phyloP scores from a whole-genome alignment of 2,888 invertebrate species.

The Alloscopus bannaensis region DNA sequence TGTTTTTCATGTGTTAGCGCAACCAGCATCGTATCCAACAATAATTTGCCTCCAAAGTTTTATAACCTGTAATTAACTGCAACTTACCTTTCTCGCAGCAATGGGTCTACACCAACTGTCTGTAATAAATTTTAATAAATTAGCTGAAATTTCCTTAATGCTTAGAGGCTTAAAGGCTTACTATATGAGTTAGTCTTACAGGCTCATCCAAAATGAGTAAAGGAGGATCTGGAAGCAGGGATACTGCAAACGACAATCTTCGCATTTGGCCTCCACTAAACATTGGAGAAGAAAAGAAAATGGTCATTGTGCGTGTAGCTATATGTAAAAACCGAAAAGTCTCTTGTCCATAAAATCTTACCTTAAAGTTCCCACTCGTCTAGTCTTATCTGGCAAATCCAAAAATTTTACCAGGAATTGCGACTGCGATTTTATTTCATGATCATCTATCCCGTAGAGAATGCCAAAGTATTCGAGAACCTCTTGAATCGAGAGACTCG shows the following conservation, averaged over 20 bases:
- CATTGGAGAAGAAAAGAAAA: background rate
- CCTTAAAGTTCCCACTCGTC: conserved; percentile 20
- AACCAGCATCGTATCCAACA: too few species aligned
- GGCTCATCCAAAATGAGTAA: conserved; percentile 91
- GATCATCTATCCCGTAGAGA: conserved; percentile 92
- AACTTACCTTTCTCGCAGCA: conserved; percentile 19
- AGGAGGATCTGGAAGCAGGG: conserved; percentile 76
- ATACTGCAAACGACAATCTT: conserved; percentile 76
- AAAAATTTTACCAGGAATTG: conserved; percentile 93
- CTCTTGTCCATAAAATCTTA: background rate
- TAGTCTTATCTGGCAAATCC: conserved; percentile 83
- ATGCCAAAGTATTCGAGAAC: conserved; percentile 97
- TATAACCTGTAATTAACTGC: too few species aligned
- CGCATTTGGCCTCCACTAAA: conserved; percentile 76
- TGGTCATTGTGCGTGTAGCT: background rate
- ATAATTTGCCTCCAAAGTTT: too few species aligned
- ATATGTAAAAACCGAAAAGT: too few species aligned
- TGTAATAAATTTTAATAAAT: background rate
- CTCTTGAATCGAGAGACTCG: conserved; percentile 93
- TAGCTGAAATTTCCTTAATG: background rate
- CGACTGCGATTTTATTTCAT: conserved; percentile 86
- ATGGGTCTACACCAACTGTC: conserved; percentile 44
- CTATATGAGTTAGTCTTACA: conserved; percentile 7
- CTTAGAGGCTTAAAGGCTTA: background rate
- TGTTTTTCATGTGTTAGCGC: too few species aligned